Base-by-base conservation (phyloP, 1,140 invertebrate species). In the Venturia canescens region DNA sequence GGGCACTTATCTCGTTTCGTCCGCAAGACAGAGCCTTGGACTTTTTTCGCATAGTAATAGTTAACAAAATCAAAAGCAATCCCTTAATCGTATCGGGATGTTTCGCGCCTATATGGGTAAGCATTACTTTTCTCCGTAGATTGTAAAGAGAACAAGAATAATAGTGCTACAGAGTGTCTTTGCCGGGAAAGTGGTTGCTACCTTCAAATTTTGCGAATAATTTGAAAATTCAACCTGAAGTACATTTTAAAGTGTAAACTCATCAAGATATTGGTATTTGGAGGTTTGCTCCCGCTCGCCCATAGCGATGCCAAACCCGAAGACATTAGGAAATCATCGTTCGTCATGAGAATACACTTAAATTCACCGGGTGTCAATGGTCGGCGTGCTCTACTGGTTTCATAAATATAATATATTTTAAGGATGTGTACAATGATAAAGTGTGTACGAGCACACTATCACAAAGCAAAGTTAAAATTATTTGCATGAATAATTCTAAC, bases 21-120 rank as follows among this genome's bases (percentile, higher is more conserved):
- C 60, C 60, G 23, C 21, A 23, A 63, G 23, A 63, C 60, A 31
- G 15, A 27, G 27, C 29, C 29, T 69, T 31, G 29, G 21, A 31
- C 29, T 69, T 69, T 69, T 57, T 57, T 57, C 21, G 21, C 21
- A 21, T 57, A n/a, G 21, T n/a, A 57, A 57, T 57, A 57, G 53
- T 57, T 23, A 57, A n/a, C 21, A 18, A 57, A 57, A 57, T 7
- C 53, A 57, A 57, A n/a, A 57, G 21, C 16, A 44, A 74, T 13
- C 53, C 53, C 53, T n/a, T 18, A 18, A n/a, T 18, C 13, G 13
- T 75, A 23, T 53, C 23, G 72, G 26, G 53, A 75, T 27, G 72
- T 60, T 82, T 84, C 79, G 77, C 77, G 79, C 77, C 72, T 81
- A 87, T 83, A 57, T 57, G 84, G 87, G 86, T 88, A 87, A 89